phyloP scores from a whole-genome alignment of 2,113 vertebrate genomes.

The Callospermophilus lateralis region DNA sequence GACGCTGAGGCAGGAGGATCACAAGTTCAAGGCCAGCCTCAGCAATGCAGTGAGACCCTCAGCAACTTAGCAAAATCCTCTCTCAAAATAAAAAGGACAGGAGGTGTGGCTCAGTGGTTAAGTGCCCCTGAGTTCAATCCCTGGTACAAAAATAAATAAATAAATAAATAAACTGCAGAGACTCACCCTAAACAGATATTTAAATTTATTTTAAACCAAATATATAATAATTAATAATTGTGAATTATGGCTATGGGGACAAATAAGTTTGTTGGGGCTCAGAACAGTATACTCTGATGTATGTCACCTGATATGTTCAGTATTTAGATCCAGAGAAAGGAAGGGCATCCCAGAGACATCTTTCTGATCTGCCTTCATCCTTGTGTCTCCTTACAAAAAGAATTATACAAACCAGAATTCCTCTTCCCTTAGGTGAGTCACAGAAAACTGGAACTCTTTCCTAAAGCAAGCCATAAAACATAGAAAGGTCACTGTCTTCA shows the following conservation, averaged over 20 bases:
- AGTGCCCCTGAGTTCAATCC: too few species aligned
- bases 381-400: background rate
- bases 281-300: background rate
- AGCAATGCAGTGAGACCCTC: too few species aligned
- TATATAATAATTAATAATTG: background rate
- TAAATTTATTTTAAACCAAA: conserved; percentile 39
- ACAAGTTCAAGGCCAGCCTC: too few species aligned
- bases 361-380: background rate
- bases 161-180: background rate
- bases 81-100: too few species aligned
- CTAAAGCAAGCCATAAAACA: background rate
- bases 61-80: too few species aligned
- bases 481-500: background rate
- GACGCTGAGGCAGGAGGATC: too few species aligned
- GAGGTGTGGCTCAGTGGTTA: too few species aligned
- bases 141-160: too few species aligned
- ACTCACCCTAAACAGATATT: background rate
- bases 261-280: background rate
- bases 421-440: background rate
- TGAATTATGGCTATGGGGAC: background rate
- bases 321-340: background rate
- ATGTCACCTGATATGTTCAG: background rate
- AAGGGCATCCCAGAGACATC: background rate
- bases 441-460: background rate
- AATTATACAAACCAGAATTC: background rate